phyloP scores from a whole-genome alignment of 2,113 vertebrate species.

The Perccottus glenii region DNA sequence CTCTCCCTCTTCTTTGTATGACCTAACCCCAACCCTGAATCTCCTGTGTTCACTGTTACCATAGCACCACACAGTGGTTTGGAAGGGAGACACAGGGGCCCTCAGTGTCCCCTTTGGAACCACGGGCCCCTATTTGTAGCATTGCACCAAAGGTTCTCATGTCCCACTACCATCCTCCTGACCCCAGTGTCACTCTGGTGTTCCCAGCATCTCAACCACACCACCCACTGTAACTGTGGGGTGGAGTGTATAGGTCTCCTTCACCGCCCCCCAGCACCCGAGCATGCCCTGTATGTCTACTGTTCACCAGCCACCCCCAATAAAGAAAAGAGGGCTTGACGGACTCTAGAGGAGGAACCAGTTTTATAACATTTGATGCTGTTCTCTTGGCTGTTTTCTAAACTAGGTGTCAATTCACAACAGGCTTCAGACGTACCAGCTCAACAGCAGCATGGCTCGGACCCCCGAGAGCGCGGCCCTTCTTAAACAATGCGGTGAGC shows the following conservation, averaged over 20 bases:
- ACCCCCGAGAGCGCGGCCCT: conserved; percentile 86
- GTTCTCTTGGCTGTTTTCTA: conserved; percentile 99
- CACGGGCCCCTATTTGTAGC: conserved; percentile 57
- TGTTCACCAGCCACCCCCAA: conserved; percentile 58
- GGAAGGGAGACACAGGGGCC: conserved; percentile 78
- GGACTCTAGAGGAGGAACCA: conserved; percentile 83
- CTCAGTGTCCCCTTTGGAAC: conserved; percentile 81
- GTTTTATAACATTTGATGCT: conserved; percentile 99
- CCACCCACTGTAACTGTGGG: conserved; percentile 45
- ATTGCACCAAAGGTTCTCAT: conserved; percentile 24
- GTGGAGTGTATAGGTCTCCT: conserved; percentile 54
- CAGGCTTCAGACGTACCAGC: conserved; percentile 99
- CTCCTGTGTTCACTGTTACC: conserved; percentile 48
- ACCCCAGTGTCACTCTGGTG: conserved; percentile 46
- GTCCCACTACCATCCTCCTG: conserved; percentile 45
- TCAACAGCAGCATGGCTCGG: conserved; percentile 85
- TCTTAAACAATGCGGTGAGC: conserved; percentile 84
- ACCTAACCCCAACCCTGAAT: conserved; percentile 35
- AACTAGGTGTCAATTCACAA: conserved; percentile 99
- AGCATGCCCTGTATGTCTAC: conserved; percentile 76
- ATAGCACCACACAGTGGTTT: conserved; percentile 75
- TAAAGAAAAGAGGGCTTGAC: conserved; percentile 78
- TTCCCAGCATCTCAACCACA: conserved; percentile 51
- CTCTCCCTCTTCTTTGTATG: conserved; percentile 62
- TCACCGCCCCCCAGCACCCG: conserved; percentile 48